Evolutionary conservation across 1,140 invertebrate genomes (phyloP).

Genomic region (Planococcus citri): DNA sequence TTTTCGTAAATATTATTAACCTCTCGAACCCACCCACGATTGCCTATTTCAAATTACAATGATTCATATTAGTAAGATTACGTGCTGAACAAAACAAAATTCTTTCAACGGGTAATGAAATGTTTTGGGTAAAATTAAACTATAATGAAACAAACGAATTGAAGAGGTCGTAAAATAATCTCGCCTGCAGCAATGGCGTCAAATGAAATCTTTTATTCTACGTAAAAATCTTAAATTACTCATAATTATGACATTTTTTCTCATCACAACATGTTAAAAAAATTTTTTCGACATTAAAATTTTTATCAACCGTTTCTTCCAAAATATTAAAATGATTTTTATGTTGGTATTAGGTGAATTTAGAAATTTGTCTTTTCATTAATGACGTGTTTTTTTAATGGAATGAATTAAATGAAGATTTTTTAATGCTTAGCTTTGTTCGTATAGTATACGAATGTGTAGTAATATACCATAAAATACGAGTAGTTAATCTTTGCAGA

Average conservation of each 20-base stretch:
- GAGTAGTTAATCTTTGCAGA: not conserved
- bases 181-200: not conserved
- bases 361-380: not conserved
- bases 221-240: constrained; percentile 2
- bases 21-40: too few species aligned
- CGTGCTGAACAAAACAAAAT: not conserved
- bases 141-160: not conserved
- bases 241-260: not conserved
- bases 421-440: not conserved
- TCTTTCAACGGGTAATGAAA: not conserved
- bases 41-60: too few species aligned
- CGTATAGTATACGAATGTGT: not conserved
- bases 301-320: not conserved
- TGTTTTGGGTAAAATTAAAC: not conserved
- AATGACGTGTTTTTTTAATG: not conserved
- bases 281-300: not conserved
- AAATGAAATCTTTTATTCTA: not conserved
- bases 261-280: not conserved
- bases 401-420: not conserved
- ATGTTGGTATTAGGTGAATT: not conserved
- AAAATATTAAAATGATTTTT: not conserved
- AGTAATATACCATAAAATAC: not conserved
- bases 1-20: too few species aligned
- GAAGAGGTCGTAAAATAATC: not conserved
- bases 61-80: not conserved